A percentile compares a stretch with the other conserved stretches of the same genome.
phyloP scores from a whole-genome alignment of 2,888 invertebrate genomes.

The Nomada ruficornis region DNA sequence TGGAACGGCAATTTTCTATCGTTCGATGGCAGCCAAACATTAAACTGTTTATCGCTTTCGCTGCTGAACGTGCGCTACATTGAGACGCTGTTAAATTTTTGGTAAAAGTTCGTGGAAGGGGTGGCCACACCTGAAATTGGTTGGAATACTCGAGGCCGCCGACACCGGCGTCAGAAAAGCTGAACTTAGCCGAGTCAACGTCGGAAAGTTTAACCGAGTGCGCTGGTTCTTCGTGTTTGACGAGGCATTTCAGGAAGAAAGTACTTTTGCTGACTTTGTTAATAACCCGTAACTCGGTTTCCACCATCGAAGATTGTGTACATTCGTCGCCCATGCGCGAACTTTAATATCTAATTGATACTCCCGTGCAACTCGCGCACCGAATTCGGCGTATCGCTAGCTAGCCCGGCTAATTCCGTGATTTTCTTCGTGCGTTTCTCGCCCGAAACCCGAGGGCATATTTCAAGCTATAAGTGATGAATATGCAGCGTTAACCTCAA shows the following conservation, averaged over 20 bases:
- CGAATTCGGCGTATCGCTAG: constrained; percentile 8
- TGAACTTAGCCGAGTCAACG: constrained; percentile 62
- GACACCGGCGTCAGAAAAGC: constrained; percentile 50
- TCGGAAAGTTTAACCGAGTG: constrained; percentile 61
- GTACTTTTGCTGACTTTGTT: constrained; percentile 68
- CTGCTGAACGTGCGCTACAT: constrained; percentile 1
- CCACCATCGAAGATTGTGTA: constrained; percentile 44
- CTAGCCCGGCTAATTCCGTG: neutral
- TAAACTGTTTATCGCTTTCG: too few species aligned
- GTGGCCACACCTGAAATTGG: constrained; percentile 24
- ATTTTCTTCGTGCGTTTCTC: neutral
- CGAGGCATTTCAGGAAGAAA: constrained; percentile 65
- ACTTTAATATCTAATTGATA: constrained; percentile 57
- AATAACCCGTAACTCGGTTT: constrained; percentile 66
- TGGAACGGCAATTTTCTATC: constrained; percentile 24
- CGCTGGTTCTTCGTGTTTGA: constrained; percentile 63
- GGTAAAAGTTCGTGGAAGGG: constrained; percentile 37
- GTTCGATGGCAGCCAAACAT: constrained; percentile 24
- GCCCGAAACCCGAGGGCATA: constrained; percentile 68
- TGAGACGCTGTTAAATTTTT: constrained; percentile 51
- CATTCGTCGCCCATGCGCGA: constrained; percentile 30
- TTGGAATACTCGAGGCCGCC: constrained; percentile 48
- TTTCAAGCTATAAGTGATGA: constrained; percentile 78
- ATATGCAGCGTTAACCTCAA: constrained; percentile 79
- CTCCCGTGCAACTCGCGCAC: constrained; percentile 7